Evolutionary conservation across 2,888 invertebrate species (phyloP), one percentile per base, ranked within the genome.

Genomic region (Leptinotarsa tumamoca): DNA sequence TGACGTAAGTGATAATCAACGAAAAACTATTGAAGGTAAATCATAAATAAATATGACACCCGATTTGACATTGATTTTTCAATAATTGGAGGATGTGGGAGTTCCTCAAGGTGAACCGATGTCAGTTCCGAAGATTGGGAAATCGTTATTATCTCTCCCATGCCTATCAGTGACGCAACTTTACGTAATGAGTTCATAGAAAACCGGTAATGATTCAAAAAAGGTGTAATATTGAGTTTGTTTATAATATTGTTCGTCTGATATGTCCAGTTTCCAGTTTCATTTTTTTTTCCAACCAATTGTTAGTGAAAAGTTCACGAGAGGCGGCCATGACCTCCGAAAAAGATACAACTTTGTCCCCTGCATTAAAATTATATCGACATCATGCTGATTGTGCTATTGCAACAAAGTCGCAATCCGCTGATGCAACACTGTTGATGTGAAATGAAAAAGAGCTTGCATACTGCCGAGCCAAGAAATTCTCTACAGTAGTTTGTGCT

Each of bases 51-150:
- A 68, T 54, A 68, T 68, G 54, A 52, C 68, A 68, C 68, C 51
- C 27, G 68, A 17, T 68, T 51, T 33, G 51, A 70, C 49, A 70
- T 70, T 70, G 58, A 33, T 58, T 58, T 70, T 70, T 70, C 18
- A 58, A 23, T 70, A 49, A 61, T 58, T n/a, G 43, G 63, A 15
- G 49, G n/a, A 70, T 58, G 70, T 70, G 58, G 70, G 70, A 69
- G 70, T 70, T 70, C 63, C 63, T 63, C 70, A 70, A 70, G 70
- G 70, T 27, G 21, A 70, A 70, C 70, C 21, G 21, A 49, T 21
- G 14, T 49, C 10, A 27, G 61, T 49, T 63, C n/a, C 63, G 33
- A 63, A 63, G 49, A 70, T 61, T 70, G 70, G 23, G 70, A 70
- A 70, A 70, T 17, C 23, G 56, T 69, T 61, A 23, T 58, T 14